Base-by-base conservation (phyloP, 2,113 vertebrate species). In the Hippocampus comes region DNA sequence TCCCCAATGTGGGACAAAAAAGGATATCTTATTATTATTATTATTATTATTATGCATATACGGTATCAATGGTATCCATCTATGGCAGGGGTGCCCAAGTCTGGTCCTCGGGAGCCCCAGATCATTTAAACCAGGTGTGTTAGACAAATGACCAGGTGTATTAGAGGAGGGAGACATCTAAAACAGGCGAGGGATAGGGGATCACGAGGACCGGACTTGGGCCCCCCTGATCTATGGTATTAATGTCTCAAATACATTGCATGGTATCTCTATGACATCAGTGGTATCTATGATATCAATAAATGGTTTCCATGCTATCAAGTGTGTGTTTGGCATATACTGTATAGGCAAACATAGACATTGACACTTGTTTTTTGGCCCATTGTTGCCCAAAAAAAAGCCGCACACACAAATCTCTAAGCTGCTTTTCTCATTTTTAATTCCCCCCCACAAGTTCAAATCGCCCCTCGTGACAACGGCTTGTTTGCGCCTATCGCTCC, bases 401-500 rank as follows among this genome's bases (percentile, higher is more conserved):
- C 72, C 68, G 71, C 43, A 51, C 30, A 23, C 48, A 66, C 71
- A 60, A 79, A 81, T 76, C 87, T 71, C 68, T 77, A 82, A 84
- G 70, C 83, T 79, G 87, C 83, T 89, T 81, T 83, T 9, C 34
- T 73, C n/a, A 41, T 34, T 82, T 67, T 87, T 84, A 79, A 71
- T 77, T 77, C 74, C 72, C 77, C 77, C 64, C 55, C 48, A 63
- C 76, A 74, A 78, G 71, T 79, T 82, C 77, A 74, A 48, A 43
- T 82, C 71, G 67, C 77, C 75, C 64, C 70, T 80, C 70, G 38
- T 43, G 57, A 67, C 48, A 34, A 34, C 23, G 42, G 59, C 63
- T 69, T 74, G 73, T 79, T 87, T 81, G 48, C 56, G 68, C 61
- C 73, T 78, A 75, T 67, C 72, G 14, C 2, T 80, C 78, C 65